Evolutionary conservation across 2,113 vertebrate genomes (phyloP), one percentile per base, ranked within the genome.

Genomic region (Pardalotus punctatus): DNA sequence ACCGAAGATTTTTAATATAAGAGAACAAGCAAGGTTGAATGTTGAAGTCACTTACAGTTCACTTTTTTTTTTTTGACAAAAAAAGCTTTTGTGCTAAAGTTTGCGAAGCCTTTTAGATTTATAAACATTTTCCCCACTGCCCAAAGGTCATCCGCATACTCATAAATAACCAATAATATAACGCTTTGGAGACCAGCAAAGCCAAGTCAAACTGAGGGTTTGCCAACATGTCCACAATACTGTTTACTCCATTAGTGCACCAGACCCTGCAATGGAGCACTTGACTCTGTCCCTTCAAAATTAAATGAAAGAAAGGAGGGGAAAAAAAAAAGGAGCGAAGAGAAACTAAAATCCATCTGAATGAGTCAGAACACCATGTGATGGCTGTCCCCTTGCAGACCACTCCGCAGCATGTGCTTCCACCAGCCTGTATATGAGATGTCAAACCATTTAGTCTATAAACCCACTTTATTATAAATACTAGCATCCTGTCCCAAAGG

Each of bases 121-220:
- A 94, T 90, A 96, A 96, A 96, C 92, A 91, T 96, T 96, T 93
- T 80, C 87, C 88, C 60, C 72, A 47, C 94, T 82, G 86, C 83
- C 43, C 70, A 95, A 79, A 96, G 91, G 95, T 96, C 96, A 96
- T 82, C 79, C 1, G 1, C 90, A 95, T 96, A 90, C 69, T 96
- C 92, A 94, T 95, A 96, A 95, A 93, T 92, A 97, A 94, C 71
- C 81, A 88, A 92, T 94, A 96, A 94, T 84, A 94, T 90, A 92
- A 95, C 69, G 91, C 96, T 87, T 64, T 54, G 66, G 90, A 95
- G 78, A 90, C 19, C 43, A 88, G 72, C 20, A 5, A 92, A 94
- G 95, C 95, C 95, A 96, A 94, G 83, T 96, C 84, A 96, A 90
- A 96, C 90, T 67, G 87, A 94, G 79, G 78, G 50, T 81, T 94